Evolutionary conservation across 2,797 vertebrate species (phyloP).

Genomic region (Xerus rutilus): DNA sequence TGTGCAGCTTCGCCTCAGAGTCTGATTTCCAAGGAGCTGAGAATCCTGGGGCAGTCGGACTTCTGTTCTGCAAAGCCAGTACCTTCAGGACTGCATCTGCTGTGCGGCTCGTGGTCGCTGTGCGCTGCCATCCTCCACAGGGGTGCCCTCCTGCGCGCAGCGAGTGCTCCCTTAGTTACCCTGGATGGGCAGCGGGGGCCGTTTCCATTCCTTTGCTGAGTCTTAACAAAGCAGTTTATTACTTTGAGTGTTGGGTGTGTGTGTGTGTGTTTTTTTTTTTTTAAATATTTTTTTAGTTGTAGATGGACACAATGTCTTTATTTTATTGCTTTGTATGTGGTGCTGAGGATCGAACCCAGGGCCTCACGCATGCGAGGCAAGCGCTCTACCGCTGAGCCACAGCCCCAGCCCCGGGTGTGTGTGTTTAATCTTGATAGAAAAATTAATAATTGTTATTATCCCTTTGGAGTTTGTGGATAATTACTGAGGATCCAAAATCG

Average conservation of each 20-base stretch:
- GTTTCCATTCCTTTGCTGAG: slow-evolving; percentile 54
- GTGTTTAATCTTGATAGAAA: slow-evolving; percentile 31
- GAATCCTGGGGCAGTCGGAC: background rate
- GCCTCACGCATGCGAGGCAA: too few species aligned
- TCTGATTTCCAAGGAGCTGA: background rate
- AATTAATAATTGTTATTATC: background rate
- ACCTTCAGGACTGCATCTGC: background rate
- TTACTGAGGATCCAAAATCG: background rate
- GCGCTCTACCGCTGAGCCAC: too few species aligned
- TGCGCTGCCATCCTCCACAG: background rate
- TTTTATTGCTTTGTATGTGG: too few species aligned
- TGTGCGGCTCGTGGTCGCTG: background rate
- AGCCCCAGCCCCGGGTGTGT: too few species aligned
- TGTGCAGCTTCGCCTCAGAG: background rate
- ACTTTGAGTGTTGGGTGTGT: background rate
- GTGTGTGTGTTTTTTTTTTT: background rate
- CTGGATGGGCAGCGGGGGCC: background rate
- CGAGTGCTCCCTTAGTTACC: background rate
- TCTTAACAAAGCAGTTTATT: slow-evolving; percentile 51
- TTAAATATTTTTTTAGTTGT: too few species aligned
- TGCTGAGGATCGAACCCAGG: too few species aligned
- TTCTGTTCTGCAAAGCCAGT: background rate
- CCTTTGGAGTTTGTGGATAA: background rate
- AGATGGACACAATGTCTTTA: too few species aligned
- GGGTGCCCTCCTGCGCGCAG: background rate